These are phyloP conservation scores for Yasuhikotakia modesta DNA, from an alignment of 2,797 vertebrate genomes.

Conservation along the genomic window DNA sequence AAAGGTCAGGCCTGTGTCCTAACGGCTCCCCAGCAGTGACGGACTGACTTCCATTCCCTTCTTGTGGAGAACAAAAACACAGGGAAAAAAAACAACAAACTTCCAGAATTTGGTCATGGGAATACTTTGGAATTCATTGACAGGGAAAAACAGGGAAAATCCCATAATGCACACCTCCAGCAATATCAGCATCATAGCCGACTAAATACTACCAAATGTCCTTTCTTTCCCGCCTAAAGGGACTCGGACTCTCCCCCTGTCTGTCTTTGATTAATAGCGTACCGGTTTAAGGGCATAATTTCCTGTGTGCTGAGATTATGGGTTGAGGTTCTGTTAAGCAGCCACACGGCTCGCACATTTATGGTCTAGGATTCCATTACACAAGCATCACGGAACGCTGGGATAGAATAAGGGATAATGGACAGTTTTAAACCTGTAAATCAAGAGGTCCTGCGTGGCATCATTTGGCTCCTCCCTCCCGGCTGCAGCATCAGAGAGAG, in stretches of 20 bases:
- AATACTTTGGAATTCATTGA: constrained; percentile 34
- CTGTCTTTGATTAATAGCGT: constrained; percentile 49
- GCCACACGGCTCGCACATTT: constrained; percentile 68
- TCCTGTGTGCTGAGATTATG: constrained; percentile 43
- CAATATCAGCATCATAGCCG: constrained; percentile 1
- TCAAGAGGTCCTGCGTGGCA: constrained; percentile 62
- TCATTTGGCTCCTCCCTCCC: neutral
- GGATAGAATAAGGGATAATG: constrained; percentile 71
- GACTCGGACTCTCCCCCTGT: constrained; percentile 8
- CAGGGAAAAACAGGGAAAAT: constrained; percentile 24
- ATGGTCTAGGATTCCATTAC: constrained; percentile 73
- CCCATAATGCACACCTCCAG: constrained; percentile 31
- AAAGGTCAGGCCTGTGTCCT: constrained; percentile 53
- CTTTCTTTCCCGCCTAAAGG: constrained; percentile 23
- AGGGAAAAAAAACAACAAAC: constrained; percentile 11
- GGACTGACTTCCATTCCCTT: constrained; percentile 40
- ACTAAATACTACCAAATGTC: constrained; percentile 33
- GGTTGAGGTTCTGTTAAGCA: constrained; percentile 64
- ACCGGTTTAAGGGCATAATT: constrained; percentile 39
- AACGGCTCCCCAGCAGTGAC: constrained; percentile 41
- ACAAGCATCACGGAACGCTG: constrained; percentile 69
- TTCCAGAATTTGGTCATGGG: constrained; percentile 7
- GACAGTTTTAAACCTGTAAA: constrained; percentile 74
- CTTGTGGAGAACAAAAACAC: constrained; percentile 20
- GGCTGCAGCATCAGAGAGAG: neutral